Evolutionary conservation across 2,797 vertebrate genomes (phyloP), one percentile per base, ranked within the genome.

Genomic region (Microchirus variegatus): DNA sequence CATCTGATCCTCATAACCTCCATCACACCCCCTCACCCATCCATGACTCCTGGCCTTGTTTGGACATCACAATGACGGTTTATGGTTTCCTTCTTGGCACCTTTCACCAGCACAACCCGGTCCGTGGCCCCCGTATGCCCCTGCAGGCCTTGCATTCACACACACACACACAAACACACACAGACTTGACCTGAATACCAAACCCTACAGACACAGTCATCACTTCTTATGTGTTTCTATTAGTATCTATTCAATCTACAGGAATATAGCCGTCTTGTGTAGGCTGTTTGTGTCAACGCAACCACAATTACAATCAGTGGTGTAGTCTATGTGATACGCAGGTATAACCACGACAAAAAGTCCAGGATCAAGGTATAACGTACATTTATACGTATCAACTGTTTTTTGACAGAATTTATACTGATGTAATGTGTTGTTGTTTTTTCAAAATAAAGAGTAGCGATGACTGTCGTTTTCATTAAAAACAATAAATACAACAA

Each of bases 31-130:
- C 63, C 63, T 80, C 75, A 80, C 70, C 74, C 63, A 58, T 69
- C 63, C 46, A 22, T 70, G 84, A 82, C 83, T 79, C 73, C 53
- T 0, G 16, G 70, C 79, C 80, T 71, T 67, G 54, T 82, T 83
- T 78, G 65, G 83, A 64, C 41, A 70, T 66, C 65, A 75, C 70
- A 77, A 65, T 71, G 65, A 67, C 16, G 86, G 82, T 86, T 84
- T 85, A 77, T 73, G 47, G 78, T 86, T 87, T 83, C 85, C 73
- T 69, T 77, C 51, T 74, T 79, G 86, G 86, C 63, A 10, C 59
- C 41, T 38, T 48, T 45, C 41, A 51, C 42, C 14, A 10, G 13
- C 64, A 65, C 52, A 51, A 38, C 44, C 41, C 55, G 17, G 48
- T 40, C 80, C 13, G 2, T 78, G 75, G 60, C 80, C 83, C 81